A percentile compares a stretch with the other conserved stretches of the same genome.
These are phyloP conservation scores for Adelosebastes latens DNA, from an alignment of 2,797 vertebrate species.

Conservation along the genomic window DNA sequence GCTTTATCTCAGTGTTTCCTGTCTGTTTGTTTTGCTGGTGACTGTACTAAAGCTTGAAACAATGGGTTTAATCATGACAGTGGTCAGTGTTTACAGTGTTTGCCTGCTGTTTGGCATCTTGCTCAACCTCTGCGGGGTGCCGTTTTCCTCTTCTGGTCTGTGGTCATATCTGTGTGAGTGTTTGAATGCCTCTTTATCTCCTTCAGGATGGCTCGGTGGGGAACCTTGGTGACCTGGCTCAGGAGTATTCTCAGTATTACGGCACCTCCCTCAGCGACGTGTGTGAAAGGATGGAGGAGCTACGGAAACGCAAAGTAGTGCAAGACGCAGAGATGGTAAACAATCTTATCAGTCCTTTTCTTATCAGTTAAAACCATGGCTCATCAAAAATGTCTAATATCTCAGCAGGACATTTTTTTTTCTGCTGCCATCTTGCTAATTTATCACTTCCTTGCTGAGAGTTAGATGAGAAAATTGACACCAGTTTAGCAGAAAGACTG, in stretches of 20 bases:
- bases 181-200: constrained; percentile 33
- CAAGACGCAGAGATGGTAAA: constrained; percentile 90
- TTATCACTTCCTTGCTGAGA: not conserved
- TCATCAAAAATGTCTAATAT: not conserved
- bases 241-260: constrained; percentile 95
- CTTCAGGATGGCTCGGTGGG: constrained; percentile 93
- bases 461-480: not conserved
- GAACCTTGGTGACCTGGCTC: constrained; percentile 92
- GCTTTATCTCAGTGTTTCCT: constrained; percentile 59
- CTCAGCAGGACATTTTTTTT: not conserved
- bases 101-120: constrained; percentile 27
- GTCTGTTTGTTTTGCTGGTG: constrained; percentile 35
- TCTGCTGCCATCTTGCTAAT: not conserved
- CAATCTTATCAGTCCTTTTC: not conserved
- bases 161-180: not conserved
- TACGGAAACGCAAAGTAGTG: constrained; percentile 90
- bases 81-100: constrained; percentile 25
- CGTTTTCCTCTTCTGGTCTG: constrained; percentile 9
- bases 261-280: constrained; percentile 93
- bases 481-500: not conserved
- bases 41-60: constrained; percentile 27
- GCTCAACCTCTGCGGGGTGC: not conserved
- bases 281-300: constrained; percentile 95
- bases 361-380: not conserved
- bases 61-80: constrained; percentile 38